phyloP scores from a whole-genome alignment of 2,797 vertebrate genomes.

The Adelosebastes latens region DNA sequence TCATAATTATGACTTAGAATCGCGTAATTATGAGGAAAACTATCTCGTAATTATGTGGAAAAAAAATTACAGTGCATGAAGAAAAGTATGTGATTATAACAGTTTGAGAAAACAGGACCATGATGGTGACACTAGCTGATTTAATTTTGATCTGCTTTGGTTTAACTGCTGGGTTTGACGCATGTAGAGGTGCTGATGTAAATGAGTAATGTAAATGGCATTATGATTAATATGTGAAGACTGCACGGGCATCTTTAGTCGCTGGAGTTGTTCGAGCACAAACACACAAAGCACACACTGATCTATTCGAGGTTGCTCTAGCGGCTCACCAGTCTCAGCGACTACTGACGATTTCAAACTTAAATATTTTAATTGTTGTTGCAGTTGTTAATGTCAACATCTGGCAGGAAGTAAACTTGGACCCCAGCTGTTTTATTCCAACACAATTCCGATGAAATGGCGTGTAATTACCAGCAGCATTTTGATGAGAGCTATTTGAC shows the following conservation, averaged over 20 bases:
- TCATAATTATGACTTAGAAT: conserved; percentile 21
- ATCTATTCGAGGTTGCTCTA: neutral
- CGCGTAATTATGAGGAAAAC: conserved; percentile 18
- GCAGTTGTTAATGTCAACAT: neutral
- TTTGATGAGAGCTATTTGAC: neutral
- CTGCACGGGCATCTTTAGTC: neutral
- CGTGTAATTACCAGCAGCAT: neutral
- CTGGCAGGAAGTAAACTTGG: neutral
- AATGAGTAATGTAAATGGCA: neutral
- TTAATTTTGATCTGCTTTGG: neutral
- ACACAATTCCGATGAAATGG: neutral
- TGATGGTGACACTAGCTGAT: neutral
- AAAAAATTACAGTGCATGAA: conserved; percentile 16
- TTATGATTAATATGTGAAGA: neutral
- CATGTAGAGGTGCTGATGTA: neutral
- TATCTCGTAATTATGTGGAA: conserved; percentile 5
- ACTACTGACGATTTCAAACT: neutral
- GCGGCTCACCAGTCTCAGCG: neutral
- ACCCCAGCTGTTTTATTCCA: neutral
- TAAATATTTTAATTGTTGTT: neutral
- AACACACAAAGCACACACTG: neutral
- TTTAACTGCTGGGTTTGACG: neutral
- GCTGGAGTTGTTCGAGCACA: neutral
- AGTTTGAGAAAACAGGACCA: conserved; percentile 7
- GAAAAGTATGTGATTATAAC: conserved; percentile 6